phyloP scores from a whole-genome alignment of 2,888 invertebrate species.

The Conops quadrifasciatus region DNA sequence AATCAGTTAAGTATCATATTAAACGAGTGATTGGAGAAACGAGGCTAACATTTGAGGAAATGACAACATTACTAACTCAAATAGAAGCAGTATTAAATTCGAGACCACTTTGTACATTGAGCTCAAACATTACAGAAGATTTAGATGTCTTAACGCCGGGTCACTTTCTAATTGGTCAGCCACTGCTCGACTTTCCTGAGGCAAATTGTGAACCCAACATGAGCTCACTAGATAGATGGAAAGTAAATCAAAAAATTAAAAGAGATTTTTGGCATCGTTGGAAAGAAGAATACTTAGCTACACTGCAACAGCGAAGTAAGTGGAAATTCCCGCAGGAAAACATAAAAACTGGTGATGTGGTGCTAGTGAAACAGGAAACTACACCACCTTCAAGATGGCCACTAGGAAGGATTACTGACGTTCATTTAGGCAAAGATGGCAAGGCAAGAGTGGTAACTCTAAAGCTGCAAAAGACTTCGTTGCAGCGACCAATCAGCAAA shows the following conservation, averaged over 20 bases:
- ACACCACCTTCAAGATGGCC: conserved; percentile 29
- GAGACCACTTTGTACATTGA: not conserved
- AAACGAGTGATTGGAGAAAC: conserved; percentile 3
- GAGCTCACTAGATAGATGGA: conserved; percentile 10
- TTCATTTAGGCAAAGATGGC: conserved; percentile 17
- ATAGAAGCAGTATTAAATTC: conserved; percentile 12
- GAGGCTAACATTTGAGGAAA: conserved; percentile 6
- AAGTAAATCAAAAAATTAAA: conserved; percentile 15
- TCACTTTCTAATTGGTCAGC: conserved; percentile 24
- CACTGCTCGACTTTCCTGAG: conserved; percentile 10
- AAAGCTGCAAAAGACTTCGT: not conserved
- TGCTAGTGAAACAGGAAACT: conserved; percentile 29
- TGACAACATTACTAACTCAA: not conserved
- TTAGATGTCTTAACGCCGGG: conserved; percentile 20
- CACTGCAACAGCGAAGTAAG: not conserved
- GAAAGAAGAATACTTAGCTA: conserved; percentile 20
- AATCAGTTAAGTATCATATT: not conserved
- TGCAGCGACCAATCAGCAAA: not conserved
- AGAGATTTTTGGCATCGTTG: conserved; percentile 27
- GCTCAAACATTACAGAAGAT: not conserved
- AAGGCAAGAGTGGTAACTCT: conserved; percentile 6
- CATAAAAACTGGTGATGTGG: conserved; percentile 23
- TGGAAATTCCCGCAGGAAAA: conserved; percentile 12
- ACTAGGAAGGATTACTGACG: conserved; percentile 17
- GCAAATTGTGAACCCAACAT: not conserved